Conservation (phyloP, 1,140 invertebrate genomes). For the Colletes latitarsis region DNA sequence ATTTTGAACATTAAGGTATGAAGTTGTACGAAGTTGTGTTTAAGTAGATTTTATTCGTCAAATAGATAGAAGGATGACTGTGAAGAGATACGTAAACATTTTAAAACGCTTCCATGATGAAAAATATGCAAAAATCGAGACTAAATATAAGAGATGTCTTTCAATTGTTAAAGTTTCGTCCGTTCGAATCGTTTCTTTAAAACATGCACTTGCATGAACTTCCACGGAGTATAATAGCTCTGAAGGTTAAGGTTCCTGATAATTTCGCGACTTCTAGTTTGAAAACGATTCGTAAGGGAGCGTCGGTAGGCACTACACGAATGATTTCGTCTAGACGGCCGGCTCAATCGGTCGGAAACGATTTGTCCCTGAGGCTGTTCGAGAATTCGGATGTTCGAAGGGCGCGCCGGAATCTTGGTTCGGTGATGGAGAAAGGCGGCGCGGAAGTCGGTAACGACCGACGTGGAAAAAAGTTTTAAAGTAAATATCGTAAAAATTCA, state of each 20-base stretch:
- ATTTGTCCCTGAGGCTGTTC: constrained; percentile 54
- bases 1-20: too few species aligned
- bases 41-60: too few species aligned
- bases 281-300: not conserved
- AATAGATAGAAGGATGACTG: too few species aligned
- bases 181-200: too few species aligned
- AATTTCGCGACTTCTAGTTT: constrained; percentile 10
- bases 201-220: too few species aligned
- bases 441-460: constrained; percentile 63
- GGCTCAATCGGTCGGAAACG: constrained; percentile 58
- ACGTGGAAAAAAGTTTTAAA: constrained; percentile 64
- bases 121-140: too few species aligned
- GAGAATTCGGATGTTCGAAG: constrained; percentile 40
- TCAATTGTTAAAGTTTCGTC: too few species aligned
- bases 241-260: not conserved
- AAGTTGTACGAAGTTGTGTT: too few species aligned
- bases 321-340: constrained; percentile 49
- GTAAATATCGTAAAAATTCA: constrained; percentile 72
- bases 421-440: constrained; percentile 50
- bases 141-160: too few species aligned
- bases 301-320: constrained; percentile 32
- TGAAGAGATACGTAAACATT: too few species aligned
- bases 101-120: too few species aligned
- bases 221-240: too few species aligned
- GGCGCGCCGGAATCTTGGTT: constrained; percentile 35